Base-by-base conservation (phyloP, 2,888 invertebrate species). In the Acanthoscelides obtectus region DNA sequence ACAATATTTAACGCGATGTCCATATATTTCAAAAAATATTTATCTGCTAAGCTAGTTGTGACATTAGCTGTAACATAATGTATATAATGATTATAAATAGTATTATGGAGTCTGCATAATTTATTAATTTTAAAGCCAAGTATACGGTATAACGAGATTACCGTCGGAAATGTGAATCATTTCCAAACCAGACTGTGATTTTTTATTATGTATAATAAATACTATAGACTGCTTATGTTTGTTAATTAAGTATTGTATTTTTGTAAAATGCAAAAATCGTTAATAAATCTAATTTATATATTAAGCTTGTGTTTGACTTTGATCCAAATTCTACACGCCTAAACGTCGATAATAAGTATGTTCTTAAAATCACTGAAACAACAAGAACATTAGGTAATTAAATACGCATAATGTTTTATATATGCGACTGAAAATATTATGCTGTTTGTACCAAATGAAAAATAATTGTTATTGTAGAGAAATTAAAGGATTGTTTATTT, bases 181-280 rank as follows among this genome's bases (percentile, higher is more conserved):
- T 75, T 77, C 45, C 75, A 75, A 74, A 70, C 72, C 72, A 69
- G 75, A 77, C 77, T 77, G 77, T 76, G 77, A 77, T 77, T 74
- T 74, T 22, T 69, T 69, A 69, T 69, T 69, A 64, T 69, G 21
- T 69, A 67, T 22, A 2, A 67, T 67, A 67, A 69, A 22, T 69
- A 69, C 45, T 76, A 74, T 70, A 74, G 76, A 75, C 75, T 75
- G 76, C 74, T 71, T 72, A 74, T 73, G 72, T 71, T 72, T 73
- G 69, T 75, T 69, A 75, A 75, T 71, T 75, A 70, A 72, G 71
- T 75, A 74, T 72, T 75, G 78, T 77, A 77, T 76, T 76, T 77
- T 78, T 78, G 78, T 77, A 76, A 75, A 72, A 75, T 75, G 71
- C 69, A 64, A 74, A 71, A 19, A 22, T 67, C 19, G 22, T 67